phyloP scores from a whole-genome alignment of 2,113 vertebrate genomes.

The Budorcas taxicolor region DNA sequence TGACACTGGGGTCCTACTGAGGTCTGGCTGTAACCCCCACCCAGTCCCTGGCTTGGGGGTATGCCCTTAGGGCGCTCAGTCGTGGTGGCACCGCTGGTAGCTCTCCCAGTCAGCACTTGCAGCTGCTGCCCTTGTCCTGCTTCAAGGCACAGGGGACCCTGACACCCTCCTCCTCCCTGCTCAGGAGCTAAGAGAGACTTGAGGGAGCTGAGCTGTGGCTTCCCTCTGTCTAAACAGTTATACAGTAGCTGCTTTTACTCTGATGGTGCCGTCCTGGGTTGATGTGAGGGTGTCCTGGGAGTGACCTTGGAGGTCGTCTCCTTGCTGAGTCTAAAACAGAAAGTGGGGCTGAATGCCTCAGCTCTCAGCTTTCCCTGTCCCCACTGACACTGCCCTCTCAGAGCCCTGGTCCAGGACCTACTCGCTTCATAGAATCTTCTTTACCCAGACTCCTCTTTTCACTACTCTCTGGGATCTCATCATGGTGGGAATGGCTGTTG shows the following conservation, averaged over 20 bases:
- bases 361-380: neutral
- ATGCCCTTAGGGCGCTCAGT: neutral
- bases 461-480: neutral
- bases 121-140: neutral
- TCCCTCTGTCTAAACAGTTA: neutral
- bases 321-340: neutral
- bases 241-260: neutral
- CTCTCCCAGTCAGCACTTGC: neutral
- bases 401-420: neutral
- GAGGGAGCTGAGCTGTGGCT: neutral
- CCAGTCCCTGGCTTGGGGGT: neutral
- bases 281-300: neutral
- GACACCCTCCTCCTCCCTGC: neutral
- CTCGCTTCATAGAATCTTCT: neutral
- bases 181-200: neutral
- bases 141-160: neutral
- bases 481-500: neutral
- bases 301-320: neutral
- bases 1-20: neutral
- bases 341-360: neutral
- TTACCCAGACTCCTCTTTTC: neutral
- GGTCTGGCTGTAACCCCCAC: neutral
- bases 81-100: neutral
- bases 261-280: neutral
- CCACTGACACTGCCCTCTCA: neutral